Evolutionary conservation across 2,797 vertebrate genomes (phyloP), one percentile per base, ranked within the genome.

Genomic region (Gallirallus australis): DNA sequence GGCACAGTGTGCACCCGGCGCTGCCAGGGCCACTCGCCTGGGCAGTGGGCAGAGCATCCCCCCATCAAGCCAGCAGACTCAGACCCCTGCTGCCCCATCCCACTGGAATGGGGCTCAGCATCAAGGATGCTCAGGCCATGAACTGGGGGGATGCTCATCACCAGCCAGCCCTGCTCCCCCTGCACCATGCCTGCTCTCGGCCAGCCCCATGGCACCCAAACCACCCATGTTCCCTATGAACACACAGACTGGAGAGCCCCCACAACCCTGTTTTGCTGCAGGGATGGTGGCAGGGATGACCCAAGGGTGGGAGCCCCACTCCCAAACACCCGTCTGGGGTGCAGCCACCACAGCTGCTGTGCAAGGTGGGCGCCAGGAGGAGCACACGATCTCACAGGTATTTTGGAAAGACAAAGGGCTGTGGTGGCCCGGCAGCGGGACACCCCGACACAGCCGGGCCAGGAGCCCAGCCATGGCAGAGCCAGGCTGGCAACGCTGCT

Each of bases 21-120:
- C n/a, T 72, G 33, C 33, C 4, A 1, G 33, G 30, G 50, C 18
- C 14, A 1, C 31, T 37, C 47, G 12, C 17, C 7, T 1, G 2
- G 19, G 24, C n/a, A 30, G 18, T 9, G 9, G 42, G 42, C 9
- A 45, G 42, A 45, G 42, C 42, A 45, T 19, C 4, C 65, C 47
- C 68, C 14, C 45, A 19, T 23, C 6, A 45, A 21, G 16, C 42
- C 15, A 7, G 48, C 70, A 18, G 2, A 47, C 33, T 35, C 72
- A 28, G 71, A 15, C 2, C 25, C 7, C 3, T 0, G 27, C n/a
- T 6, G 45, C 8, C 8, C 21, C 68, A n/a, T 23, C 25, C 40
- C 27, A 15, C 0, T 2, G 20, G 54, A 86, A 33, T 2, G 0
- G 24, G 53, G n/a, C 11, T 50, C 2, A 9, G 61, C 16, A 0